These are phyloP conservation scores for Dysmachus trigonus DNA, from an alignment of 2,888 invertebrate species.

Conservation along the genomic window DNA sequence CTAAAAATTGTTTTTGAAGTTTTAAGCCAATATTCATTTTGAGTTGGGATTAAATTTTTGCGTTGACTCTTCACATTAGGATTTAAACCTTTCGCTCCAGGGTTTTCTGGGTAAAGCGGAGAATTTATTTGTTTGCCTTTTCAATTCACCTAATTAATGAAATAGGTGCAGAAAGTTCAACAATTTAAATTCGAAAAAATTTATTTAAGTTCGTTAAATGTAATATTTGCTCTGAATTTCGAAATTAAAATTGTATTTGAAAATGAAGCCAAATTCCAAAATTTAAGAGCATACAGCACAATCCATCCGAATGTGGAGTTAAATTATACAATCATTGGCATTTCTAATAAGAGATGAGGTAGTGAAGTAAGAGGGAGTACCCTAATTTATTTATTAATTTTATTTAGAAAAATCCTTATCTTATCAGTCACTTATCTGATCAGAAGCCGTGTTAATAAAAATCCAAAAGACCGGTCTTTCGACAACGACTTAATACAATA, in stretches of 20 bases:
- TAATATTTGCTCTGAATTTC: background rate
- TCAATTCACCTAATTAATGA: background rate
- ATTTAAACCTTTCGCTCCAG: background rate
- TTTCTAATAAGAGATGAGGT: no score
- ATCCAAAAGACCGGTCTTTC: no score
- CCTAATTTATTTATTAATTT: no score
- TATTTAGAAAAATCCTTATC: no score
- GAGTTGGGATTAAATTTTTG: background rate
- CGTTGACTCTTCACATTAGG: constrained; percentile 3
- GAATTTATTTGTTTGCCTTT: background rate
- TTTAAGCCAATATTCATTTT: constrained; percentile 22
- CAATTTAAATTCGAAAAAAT: background rate
- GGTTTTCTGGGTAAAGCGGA: background rate
- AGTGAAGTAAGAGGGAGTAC: no score
- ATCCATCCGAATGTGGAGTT: no score
- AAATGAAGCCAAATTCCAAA: background rate
- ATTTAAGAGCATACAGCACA: background rate
- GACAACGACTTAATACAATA: no score
- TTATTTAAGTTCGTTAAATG: background rate
- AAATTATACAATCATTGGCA: no score
- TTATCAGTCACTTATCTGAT: no score
- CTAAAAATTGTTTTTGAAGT: constrained; percentile 18
- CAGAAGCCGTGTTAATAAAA: no score
- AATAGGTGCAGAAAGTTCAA: background rate
- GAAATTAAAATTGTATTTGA: background rate